These are phyloP conservation scores for Ceryle rudis DNA, from an alignment of 2,797 vertebrate genomes.

Conservation along the genomic window DNA sequence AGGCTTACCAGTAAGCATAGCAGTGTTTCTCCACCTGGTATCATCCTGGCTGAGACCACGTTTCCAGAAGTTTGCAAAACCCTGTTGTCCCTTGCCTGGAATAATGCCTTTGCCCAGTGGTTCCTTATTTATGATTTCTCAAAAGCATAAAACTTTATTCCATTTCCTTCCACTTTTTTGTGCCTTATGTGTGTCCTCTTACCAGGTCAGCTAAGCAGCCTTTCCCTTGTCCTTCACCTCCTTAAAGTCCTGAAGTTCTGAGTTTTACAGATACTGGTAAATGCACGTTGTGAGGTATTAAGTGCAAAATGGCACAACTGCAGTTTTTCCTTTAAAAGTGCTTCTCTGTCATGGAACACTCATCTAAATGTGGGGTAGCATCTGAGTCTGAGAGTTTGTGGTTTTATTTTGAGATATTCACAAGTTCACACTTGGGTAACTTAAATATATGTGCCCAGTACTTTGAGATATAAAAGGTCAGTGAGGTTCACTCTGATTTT, in stretches of 20 bases:
- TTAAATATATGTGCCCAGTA: background rate
- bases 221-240: background rate
- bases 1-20: background rate
- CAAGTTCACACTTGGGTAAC: background rate
- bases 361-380: background rate
- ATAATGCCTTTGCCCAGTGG: background rate
- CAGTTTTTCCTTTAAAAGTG: background rate
- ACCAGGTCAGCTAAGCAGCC: background rate
- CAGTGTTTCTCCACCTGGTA: background rate
- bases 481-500: conserved; percentile 20
- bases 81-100: background rate
- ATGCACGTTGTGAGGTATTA: background rate
- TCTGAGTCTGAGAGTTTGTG: background rate
- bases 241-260: background rate
- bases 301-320: background rate
- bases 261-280: background rate
- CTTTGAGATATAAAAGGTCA: background rate
- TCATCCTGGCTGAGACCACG: background rate
- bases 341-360: background rate
- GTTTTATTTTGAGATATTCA: background rate
- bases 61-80: background rate
- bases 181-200: background rate
- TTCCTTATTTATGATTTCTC: background rate
- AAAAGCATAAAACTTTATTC: background rate
- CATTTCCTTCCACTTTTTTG: background rate